Evolutionary conservation across 2,797 vertebrate species (phyloP).

Genomic region (Myotis pilosus): DNA sequence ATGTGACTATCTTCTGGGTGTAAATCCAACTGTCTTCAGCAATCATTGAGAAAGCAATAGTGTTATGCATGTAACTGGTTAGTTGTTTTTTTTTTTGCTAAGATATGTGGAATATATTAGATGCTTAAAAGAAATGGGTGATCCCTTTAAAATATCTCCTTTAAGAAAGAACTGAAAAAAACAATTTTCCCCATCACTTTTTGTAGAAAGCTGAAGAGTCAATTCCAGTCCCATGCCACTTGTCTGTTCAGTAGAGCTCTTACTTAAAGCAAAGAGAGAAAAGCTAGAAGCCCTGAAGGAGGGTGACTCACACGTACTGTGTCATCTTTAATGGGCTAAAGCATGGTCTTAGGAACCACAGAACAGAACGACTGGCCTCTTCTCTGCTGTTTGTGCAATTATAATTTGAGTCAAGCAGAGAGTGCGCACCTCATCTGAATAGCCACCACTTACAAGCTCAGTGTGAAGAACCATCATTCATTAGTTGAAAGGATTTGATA

Average conservation of each 20-base stretch:
- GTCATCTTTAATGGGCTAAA: not conserved
- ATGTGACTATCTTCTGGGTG: constrained; percentile 27
- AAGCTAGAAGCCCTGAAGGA: not conserved
- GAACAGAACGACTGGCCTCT: not conserved
- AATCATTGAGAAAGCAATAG: constrained; percentile 18
- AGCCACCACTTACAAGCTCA: not conserved
- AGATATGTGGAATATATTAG: not conserved
- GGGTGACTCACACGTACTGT: too few relatives aligned
- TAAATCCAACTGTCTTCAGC: constrained; percentile 29
- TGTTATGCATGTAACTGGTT: not conserved
- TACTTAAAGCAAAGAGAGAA: not conserved
- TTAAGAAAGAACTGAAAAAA: not conserved
- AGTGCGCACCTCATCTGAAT: not conserved
- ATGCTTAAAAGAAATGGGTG: not conserved
- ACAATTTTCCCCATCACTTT: not conserved
- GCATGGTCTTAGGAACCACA: not conserved
- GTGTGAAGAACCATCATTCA: not conserved
- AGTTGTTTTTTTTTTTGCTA: not conserved
- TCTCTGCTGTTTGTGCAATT: not conserved
- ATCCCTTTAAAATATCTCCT: not conserved
- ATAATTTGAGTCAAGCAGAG: not conserved
- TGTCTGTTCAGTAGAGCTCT: not conserved
- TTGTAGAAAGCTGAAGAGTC: not conserved
- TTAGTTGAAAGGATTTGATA: not conserved
- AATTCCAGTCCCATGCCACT: not conserved